Conservation (phyloP, 2,797 vertebrate species). For the Pseudocheirus occidentalis region DNA sequence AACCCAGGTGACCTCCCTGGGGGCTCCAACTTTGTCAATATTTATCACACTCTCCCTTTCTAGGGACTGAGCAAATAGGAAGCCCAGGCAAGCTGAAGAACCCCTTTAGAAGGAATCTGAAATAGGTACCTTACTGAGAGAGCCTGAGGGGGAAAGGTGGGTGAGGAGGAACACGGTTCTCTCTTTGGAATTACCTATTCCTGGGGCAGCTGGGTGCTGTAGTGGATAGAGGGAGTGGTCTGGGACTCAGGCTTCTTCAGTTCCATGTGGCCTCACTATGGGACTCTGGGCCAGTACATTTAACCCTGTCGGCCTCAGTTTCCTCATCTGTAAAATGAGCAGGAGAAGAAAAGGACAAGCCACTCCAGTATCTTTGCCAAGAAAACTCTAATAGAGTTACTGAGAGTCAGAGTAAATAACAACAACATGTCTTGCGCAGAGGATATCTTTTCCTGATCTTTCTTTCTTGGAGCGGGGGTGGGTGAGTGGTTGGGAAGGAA, state of each 20-base stretch:
- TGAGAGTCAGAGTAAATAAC: background rate
- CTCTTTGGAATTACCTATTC: background rate
- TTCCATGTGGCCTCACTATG: background rate
- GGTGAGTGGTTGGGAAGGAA: no score
- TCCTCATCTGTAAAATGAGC: background rate
- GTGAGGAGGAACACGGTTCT: background rate
- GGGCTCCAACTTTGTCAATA: conserved; percentile 50
- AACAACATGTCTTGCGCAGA: background rate
- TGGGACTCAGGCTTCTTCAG: background rate
- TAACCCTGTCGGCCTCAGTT: background rate
- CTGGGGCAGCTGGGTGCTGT: background rate
- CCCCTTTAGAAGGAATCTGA: background rate
- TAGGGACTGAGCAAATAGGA: background rate
- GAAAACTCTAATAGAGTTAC: background rate
- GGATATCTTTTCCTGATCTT: no score
- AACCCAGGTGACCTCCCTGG: conserved; percentile 39
- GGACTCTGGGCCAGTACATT: background rate
- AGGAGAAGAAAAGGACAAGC: background rate
- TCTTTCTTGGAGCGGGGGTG: no score
- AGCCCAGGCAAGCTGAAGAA: background rate
- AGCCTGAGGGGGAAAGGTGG: background rate
- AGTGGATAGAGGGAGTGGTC: background rate
- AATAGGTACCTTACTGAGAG: background rate
- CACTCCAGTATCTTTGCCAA: background rate
- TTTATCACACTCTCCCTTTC: background rate